Evolutionary conservation across 92 coral and sea anemone species (phyloP), one percentile per base, ranked within the genome.

Genomic region (Heliopora coerulea): DNA sequence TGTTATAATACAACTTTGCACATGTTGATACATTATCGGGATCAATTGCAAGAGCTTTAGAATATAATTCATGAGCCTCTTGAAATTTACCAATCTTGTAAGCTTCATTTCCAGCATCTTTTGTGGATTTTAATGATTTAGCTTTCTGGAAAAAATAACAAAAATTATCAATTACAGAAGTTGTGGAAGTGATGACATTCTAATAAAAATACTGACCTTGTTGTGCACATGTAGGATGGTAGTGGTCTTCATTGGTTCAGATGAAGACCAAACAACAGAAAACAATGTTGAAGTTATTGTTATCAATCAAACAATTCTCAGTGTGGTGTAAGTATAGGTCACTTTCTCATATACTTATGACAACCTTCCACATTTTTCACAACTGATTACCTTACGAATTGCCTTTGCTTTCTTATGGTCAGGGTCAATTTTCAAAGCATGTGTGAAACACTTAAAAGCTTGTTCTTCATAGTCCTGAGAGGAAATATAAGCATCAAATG

Each of bases 1-100:
- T 88, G 78, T 95, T 95, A 80, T 88, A 95, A 86, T 82, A 88
- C 39, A 95, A 75, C 75, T 95, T 95, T 24, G 99, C 99, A 82
- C 87, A 90, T 24, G 97, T 95, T 35, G 87, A 60, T 48, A 90
- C 91, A 54, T 95, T 95, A 29, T 49, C 32, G 1, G 99, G 96
- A 78, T 95, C 99, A 58, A 95, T 88, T 35, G 58, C 83, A 31
- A 95, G 65, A 9, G 99, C 99, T 64, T 88, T 92, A 17, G 91
- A 74, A 87, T 95, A 95, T 39, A 88, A 78, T 32, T 87, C 85
- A 58, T 78, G 86, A 5, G 99, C 99, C 46, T 90, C 82, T 54
- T 88, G 89, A 44, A 65, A 95, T 60, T 87, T 82, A 14, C 95
- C 85, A 48, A 72, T 70, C n/a, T 81, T 60, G 80, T 90, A 95